Evolutionary conservation across 2,797 vertebrate species (phyloP), one percentile per base, ranked within the genome.

Genomic region (Enteromius anoplus): DNA sequence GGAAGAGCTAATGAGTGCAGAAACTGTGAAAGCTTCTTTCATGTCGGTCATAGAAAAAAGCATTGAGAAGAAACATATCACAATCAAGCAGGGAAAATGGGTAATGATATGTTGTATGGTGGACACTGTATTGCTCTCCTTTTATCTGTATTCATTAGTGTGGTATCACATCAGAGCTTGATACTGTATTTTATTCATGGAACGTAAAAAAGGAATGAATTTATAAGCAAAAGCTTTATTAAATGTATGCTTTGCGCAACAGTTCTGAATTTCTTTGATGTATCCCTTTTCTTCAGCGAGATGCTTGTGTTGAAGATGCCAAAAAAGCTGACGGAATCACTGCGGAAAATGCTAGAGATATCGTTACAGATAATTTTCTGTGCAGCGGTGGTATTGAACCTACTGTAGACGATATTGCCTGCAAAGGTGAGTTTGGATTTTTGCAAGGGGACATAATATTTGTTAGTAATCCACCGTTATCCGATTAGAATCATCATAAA

Each of bases 301-400:
- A 75, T 9, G 14, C n/a, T 40, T 91, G 90, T 82, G 58, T 90
- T 84, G 5, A 83, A 84, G 83, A 87, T 68, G 75, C 87, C 26
- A 72, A 29, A 72, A 65, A 75, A 7, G 21, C 65, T 4, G 1
- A 80, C 23, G 32, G 66, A 2, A 68, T 87, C 0, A 60, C 15
- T 12, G 23, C 32, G 0, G 1, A 23, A 32, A 84, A 70, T 10
- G 82, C 85, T 60, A 29, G 29, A 9, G 34, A 75, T 1, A 53
- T 86, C 5, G 83, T 90, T 71, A 78, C 85, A 60, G 65, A 88
- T 0, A 85, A 87, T 64, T 89, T 90, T 66, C 80, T 91, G 34
- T 91, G 90, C 69, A 89, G 87, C 5, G 88, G 90, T 26, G 90
- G 90, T 29, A 47, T 3, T 64, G 76, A 81, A 37, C 47, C 7